phyloP scores from a whole-genome alignment of 2,888 invertebrate species.

The Cactoblastis cactorum region DNA sequence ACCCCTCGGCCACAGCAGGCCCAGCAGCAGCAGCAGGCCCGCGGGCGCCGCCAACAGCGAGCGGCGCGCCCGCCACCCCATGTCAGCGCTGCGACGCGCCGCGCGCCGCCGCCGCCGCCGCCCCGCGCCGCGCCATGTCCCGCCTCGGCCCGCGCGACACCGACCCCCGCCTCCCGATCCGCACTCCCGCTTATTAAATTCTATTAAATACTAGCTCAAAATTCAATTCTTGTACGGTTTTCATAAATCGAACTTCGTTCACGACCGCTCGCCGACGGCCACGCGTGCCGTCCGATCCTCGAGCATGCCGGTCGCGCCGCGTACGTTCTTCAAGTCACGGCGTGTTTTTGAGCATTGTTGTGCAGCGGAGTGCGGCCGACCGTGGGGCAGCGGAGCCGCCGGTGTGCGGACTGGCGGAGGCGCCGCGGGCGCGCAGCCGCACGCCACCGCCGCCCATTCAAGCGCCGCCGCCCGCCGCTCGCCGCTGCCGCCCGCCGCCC shows the following conservation, averaged over 20 bases:
- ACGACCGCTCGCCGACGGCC: conserved; percentile 71
- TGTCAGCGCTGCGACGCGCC: conserved; percentile 75
- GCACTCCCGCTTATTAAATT: conserved; percentile 63
- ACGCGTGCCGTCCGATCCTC: conserved; percentile 66
- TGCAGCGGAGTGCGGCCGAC: conserved; percentile 77
- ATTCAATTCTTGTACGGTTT: conserved; percentile 62
- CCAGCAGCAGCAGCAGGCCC: conserved; percentile 76
- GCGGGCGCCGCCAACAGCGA: conserved; percentile 76
- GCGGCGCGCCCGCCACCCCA: conserved; percentile 76
- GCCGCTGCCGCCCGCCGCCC: conserved; percentile 30
- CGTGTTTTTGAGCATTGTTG: conserved; percentile 76
- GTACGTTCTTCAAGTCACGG: conserved; percentile 62
- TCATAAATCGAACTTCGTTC: conserved; percentile 66
- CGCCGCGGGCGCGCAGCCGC: conserved; percentile 44
- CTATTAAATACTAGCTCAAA: conserved; percentile 63
- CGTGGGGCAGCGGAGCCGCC: conserved; percentile 79
- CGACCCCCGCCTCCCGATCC: conserved; percentile 49
- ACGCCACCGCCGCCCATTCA: conserved; percentile 62
- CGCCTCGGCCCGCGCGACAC: conserved; percentile 50
- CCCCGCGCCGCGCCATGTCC: conserved; percentile 66
- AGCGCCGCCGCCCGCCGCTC: conserved; percentile 41
- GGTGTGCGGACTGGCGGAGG: conserved; percentile 77
- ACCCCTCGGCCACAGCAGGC: conserved; percentile 74
- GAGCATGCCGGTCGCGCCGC: conserved; percentile 66
- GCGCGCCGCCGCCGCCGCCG: conserved; percentile 61